A percentile compares a stretch with the other conserved stretches of the same genome.
phyloP scores from a whole-genome alignment of 37 sponge, comb jelly and placozoan genomes.

The Axinella damicornis region DNA sequence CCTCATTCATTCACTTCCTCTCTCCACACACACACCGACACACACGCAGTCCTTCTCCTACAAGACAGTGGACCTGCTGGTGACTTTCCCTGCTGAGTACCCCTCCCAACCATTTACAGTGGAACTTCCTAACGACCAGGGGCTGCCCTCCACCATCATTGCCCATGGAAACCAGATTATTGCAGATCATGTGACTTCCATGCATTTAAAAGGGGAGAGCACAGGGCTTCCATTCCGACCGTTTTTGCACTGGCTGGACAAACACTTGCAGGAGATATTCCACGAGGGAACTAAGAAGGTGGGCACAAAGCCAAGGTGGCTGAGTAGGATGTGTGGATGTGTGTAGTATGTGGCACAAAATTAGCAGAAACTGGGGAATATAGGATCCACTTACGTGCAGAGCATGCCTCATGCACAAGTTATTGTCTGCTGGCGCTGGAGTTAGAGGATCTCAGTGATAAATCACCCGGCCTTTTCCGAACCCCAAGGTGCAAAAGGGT shows the following conservation, averaged over 20 bases:
- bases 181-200: constrained; percentile 2
- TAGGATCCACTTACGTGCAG: too few species aligned
- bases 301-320: too few species aligned
- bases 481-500: too few species aligned
- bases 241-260: constrained; percentile 74
- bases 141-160: not conserved
- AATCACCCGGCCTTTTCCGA: too few species aligned
- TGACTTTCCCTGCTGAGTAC: constrained; percentile 41
- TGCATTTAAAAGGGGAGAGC: not conserved
- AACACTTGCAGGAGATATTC: constrained; percentile 19
- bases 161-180: constrained; percentile 31
- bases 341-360: too few species aligned
- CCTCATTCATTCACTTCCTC: too few species aligned
- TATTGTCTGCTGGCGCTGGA: too few species aligned
- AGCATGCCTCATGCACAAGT: too few species aligned
- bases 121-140: constrained; percentile 15
- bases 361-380: too few species aligned
- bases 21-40: too few species aligned
- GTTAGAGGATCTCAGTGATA: too few species aligned
- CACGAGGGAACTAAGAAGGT: not conserved
- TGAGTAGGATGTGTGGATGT: too few species aligned
- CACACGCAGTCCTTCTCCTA: constrained; percentile 12
- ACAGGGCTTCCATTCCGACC: constrained; percentile 56
- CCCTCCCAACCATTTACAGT: constrained; percentile 13
- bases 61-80: constrained; percentile 4